Conservation (phyloP, 2,888 invertebrate genomes). For the Lasioglossum figueresi region DNA sequence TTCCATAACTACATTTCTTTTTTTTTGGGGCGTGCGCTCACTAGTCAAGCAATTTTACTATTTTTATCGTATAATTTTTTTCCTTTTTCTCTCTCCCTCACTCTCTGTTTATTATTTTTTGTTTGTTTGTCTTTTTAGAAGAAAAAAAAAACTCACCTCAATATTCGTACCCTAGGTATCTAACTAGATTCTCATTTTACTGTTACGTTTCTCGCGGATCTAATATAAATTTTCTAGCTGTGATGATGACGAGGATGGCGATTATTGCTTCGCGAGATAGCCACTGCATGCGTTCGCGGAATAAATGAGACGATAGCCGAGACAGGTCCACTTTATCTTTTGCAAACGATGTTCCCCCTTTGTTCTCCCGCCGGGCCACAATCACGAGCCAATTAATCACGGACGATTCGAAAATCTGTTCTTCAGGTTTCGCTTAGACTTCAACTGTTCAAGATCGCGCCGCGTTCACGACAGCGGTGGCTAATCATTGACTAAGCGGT, state of each 20-base stretch:
- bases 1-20: conserved; percentile 76
- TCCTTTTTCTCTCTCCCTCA: conserved; percentile 1
- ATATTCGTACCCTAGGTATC: conserved; percentile 69
- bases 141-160: conserved; percentile 65
- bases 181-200: conserved; percentile 67
- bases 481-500: conserved; percentile 54
- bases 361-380: neutral
- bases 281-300: conserved; percentile 18
- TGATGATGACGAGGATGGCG: conserved; percentile 71
- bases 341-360: conserved; percentile 19
- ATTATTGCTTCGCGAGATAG: conserved; percentile 50
- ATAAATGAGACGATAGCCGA: conserved; percentile 40
- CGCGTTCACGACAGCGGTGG: conserved; percentile 52
- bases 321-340: conserved; percentile 21
- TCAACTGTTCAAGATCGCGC: conserved; percentile 23
- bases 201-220: conserved; percentile 64
- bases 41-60: conserved; percentile 83
- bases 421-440: conserved; percentile 12
- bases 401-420: neutral
- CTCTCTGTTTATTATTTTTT: conserved; percentile 53
- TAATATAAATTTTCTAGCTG: conserved; percentile 76
- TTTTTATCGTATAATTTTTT: conserved; percentile 73
- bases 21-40: conserved; percentile 80
- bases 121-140: conserved; percentile 66
- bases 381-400: neutral